Evolutionary conservation across 2,113 vertebrate species (phyloP).

Genomic region (Forbesichthys papilliferus): DNA sequence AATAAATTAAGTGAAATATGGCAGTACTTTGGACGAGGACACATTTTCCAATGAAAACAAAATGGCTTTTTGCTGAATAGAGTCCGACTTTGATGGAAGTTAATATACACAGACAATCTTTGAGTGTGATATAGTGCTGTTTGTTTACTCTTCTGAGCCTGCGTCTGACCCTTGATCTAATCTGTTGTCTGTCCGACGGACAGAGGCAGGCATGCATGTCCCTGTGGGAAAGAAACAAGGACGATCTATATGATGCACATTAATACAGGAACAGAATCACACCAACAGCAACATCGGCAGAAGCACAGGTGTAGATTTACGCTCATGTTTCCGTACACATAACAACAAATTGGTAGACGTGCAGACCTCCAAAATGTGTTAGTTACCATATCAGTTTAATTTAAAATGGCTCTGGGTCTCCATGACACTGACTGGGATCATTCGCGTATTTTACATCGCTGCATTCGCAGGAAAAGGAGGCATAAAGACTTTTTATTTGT

Average conservation of each 20-base stretch:
- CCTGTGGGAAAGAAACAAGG: neutral
- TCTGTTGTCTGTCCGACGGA: slow-evolving; percentile 47
- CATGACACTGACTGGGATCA: slow-evolving; percentile 3
- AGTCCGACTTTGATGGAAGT: slow-evolving; percentile 9
- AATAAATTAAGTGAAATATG: neutral
- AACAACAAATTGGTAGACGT: neutral
- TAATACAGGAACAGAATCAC: too few relatives aligned
- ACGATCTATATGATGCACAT: slow-evolving; percentile 1
- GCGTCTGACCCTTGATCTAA: slow-evolving; percentile 51
- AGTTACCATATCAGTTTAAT: slow-evolving; percentile 18
- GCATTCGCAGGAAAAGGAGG: slow-evolving; percentile 23
- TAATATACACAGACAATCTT: too few relatives aligned
- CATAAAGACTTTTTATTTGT: slow-evolving; percentile 15
- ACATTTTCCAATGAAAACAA: slow-evolving; percentile 34
- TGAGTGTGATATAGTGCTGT: slow-evolving; percentile 52
- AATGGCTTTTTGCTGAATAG: slow-evolving; percentile 21
- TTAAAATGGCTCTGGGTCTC: slow-evolving; percentile 16
- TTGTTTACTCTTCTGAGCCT: slow-evolving; percentile 17
- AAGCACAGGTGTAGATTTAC: neutral
- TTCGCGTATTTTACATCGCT: slow-evolving; percentile 32
- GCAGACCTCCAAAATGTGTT: neutral
- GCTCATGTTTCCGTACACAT: neutral
- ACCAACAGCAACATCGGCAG: too few relatives aligned
- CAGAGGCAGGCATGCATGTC: slow-evolving; percentile 3
- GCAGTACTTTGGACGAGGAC: neutral